Percentiles rank a stretch among this genome's conserved stretches.
Conservation (phyloP, 1,140 invertebrate genomes). For the Apolygus lucorum region DNA sequence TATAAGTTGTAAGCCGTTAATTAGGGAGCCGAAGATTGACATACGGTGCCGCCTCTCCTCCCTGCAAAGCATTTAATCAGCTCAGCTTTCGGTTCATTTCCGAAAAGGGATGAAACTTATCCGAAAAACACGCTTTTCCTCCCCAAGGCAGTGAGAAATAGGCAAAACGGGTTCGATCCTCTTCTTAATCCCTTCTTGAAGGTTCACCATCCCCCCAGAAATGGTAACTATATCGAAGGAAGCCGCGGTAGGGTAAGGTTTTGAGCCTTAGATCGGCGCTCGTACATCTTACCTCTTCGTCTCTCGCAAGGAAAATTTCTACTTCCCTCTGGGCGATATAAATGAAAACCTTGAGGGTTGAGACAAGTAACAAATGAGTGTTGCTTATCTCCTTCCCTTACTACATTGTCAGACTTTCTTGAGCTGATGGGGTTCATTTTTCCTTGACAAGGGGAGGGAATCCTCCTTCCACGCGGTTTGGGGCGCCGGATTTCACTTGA, state of each 20-base stretch:
- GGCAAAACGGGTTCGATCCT: not conserved
- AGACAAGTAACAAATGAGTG: conserved; percentile 25
- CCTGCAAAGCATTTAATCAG: conserved; percentile 7
- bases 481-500: conserved; percentile 9
- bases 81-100: conserved; percentile 2
- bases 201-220: not conserved
- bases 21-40: too few species aligned
- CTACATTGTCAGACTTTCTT: conserved; percentile 14
- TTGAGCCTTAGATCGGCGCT: not conserved
- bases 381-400: conserved; percentile 11
- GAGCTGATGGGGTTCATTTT: conserved; percentile 14
- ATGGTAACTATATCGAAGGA: conserved; percentile 4
- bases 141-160: conserved; percentile 7
- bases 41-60: too few species aligned
- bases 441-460: conserved; percentile 7
- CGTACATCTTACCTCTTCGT: not conserved
- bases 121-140: not conserved
- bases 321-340: conserved; percentile 18
- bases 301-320: not conserved
- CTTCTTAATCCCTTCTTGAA: conserved; percentile 9
- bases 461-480: conserved; percentile 1
- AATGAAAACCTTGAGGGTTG: conserved; percentile 22
- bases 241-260: not conserved
- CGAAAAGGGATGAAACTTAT: not conserved
- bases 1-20: too few species aligned